Conservation (phyloP, 2,888 invertebrate species). For the Meghimatium bilineatum region DNA sequence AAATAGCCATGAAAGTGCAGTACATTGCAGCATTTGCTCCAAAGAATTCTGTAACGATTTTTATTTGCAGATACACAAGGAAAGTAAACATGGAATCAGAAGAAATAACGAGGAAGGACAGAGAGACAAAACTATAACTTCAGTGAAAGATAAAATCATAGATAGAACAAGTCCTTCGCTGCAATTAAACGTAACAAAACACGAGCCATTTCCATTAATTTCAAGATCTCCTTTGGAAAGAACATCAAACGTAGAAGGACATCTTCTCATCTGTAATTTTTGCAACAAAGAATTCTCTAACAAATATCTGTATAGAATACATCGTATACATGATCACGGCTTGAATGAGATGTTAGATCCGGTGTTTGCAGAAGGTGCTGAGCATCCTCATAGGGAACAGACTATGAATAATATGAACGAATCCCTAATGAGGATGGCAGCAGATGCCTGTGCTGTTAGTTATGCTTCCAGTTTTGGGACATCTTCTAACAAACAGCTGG, state of each 20-base stretch:
- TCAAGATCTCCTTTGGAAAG: constrained; percentile 20
- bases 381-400: constrained; percentile 47
- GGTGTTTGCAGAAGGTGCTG: constrained; percentile 44
- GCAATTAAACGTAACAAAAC: constrained; percentile 25
- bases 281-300: constrained; percentile 90
- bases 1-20: constrained; percentile 81
- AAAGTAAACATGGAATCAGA: constrained; percentile 75
- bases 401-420: constrained; percentile 45
- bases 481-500: constrained; percentile 59
- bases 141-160: constrained; percentile 56
- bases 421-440: constrained; percentile 53
- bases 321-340: constrained; percentile 73
- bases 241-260: constrained; percentile 45
- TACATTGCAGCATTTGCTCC: constrained; percentile 93
- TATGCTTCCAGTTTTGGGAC: constrained; percentile 41
- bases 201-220: neutral
- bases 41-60: constrained; percentile 76
- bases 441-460: constrained; percentile 50
- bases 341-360: constrained; percentile 56
- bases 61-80: constrained; percentile 75
- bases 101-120: constrained; percentile 58
- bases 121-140: constrained; percentile 42
- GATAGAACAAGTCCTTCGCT: constrained; percentile 53
- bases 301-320: constrained; percentile 82
- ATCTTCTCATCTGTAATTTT: constrained; percentile 68